phyloP scores from a whole-genome alignment of 64 coral and sea anemone genomes.

The Catalaphyllia jardinei region DNA sequence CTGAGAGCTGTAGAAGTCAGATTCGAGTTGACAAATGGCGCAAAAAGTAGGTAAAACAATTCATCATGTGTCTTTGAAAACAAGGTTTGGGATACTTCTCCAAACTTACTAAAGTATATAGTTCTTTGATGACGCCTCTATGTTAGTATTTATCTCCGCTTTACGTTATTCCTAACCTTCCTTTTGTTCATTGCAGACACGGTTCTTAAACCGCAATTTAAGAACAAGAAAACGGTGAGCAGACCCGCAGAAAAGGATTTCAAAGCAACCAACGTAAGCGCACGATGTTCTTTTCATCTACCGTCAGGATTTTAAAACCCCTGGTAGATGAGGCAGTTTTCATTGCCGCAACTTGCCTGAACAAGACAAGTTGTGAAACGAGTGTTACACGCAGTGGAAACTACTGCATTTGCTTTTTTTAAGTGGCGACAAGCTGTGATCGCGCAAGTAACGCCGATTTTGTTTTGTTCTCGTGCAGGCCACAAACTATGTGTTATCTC shows the following conservation, averaged over 20 bases:
- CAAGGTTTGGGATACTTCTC: no score
- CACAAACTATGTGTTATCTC: slow-evolving; percentile 82
- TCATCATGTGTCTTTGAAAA: no score
- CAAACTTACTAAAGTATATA: no score
- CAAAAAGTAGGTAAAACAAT: no score
- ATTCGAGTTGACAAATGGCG: no score
- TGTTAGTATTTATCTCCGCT: no score
- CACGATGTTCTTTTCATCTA: neutral
- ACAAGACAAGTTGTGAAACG: no score
- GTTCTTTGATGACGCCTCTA: no score
- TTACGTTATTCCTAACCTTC: no score
- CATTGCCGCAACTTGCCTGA: neutral
- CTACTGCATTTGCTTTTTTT: neutral
- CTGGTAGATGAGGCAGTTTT: neutral
- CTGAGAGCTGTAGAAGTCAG: no score
- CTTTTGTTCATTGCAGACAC: slow-evolving; percentile 52
- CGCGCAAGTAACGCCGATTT: neutral
- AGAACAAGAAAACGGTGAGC: slow-evolving; percentile 91
- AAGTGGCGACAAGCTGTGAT: neutral
- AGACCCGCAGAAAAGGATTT: slow-evolving; percentile 89
- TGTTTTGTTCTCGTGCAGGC: slow-evolving; percentile 62
- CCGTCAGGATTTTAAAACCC: neutral
- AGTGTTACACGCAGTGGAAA: no score
- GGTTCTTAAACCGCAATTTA: slow-evolving; percentile 78
- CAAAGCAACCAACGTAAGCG: slow-evolving; percentile 72